Conservation (phyloP, 1,140 invertebrate genomes). For the Nixonia krombeini region DNA sequence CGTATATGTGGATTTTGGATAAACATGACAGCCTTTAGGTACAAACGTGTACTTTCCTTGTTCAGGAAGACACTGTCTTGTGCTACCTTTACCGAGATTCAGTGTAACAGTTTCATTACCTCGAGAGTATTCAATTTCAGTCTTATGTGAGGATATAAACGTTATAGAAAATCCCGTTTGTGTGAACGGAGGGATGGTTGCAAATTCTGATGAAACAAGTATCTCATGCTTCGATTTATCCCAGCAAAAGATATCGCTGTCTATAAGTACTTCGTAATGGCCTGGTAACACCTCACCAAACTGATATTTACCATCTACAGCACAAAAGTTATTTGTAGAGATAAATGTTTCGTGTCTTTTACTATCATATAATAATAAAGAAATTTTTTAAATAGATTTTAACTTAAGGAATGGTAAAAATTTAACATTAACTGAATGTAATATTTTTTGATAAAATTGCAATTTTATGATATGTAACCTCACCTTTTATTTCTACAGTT, state of each 20-base stretch:
- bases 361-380: too few relatives aligned
- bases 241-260: conserved; percentile 83
- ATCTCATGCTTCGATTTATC: conserved; percentile 75
- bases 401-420: conserved; percentile 52
- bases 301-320: conserved; percentile 79
- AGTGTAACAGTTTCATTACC: conserved; percentile 60
- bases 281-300: conserved; percentile 87
- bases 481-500: conserved; percentile 61
- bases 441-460: too few relatives aligned
- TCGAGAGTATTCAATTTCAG: conserved; percentile 62
- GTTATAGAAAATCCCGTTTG: conserved; percentile 83
- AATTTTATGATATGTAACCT: too few relatives aligned
- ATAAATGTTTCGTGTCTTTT: too few relatives aligned
- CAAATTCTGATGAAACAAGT: conserved; percentile 76
- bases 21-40: conserved; percentile 87
- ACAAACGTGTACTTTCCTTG: conserved; percentile 82
- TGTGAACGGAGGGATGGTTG: conserved; percentile 79
- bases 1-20: conserved; percentile 72
- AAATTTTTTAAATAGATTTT: too few relatives aligned
- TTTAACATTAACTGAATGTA: too few relatives aligned
- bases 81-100: conserved; percentile 70
- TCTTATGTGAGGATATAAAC: conserved; percentile 80
- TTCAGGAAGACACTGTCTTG: conserved; percentile 77
- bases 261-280: conserved; percentile 82
- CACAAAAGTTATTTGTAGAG: too few relatives aligned